A percentile compares a stretch with the other conserved stretches of the same genome.
Conservation (phyloP, 1,140 invertebrate species). For the Formica exsecta region DNA sequence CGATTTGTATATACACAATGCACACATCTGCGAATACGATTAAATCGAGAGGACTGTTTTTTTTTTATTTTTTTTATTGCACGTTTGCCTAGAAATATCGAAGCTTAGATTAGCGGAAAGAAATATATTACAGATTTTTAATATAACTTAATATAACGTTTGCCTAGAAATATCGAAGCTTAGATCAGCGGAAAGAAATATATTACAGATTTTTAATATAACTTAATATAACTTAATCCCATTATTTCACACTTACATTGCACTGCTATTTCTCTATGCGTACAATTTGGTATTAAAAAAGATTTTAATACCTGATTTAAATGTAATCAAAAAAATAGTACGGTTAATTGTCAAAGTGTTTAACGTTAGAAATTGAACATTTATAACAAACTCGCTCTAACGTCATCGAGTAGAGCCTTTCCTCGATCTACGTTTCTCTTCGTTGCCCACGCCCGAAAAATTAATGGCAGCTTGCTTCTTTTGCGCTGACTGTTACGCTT, state of each 20-base stretch:
- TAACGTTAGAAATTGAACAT: neutral
- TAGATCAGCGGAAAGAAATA: neutral
- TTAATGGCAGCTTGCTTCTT: conserved; percentile 28
- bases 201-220: neutral
- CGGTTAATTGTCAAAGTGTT: neutral
- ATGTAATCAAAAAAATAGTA: neutral
- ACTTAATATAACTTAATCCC: neutral
- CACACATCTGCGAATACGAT: neutral
- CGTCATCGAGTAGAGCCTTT: neutral
- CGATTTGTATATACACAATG: neutral
- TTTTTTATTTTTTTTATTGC: neutral
- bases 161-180: neutral
- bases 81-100: neutral
- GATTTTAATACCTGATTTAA: neutral
- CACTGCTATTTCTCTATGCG: too few relatives aligned
- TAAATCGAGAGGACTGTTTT: neutral
- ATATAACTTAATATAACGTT: neutral
- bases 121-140: too few relatives aligned
- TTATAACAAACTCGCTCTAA: neutral
- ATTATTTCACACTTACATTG: neutral
- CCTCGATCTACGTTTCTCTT: neutral
- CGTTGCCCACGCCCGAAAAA: conserved; percentile 51
- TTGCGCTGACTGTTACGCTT: conserved; percentile 30
- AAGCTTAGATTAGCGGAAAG: neutral
- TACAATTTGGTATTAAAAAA: neutral